phyloP scores from a whole-genome alignment of 2,888 invertebrate genomes.

The Napeogenes sylphis region DNA sequence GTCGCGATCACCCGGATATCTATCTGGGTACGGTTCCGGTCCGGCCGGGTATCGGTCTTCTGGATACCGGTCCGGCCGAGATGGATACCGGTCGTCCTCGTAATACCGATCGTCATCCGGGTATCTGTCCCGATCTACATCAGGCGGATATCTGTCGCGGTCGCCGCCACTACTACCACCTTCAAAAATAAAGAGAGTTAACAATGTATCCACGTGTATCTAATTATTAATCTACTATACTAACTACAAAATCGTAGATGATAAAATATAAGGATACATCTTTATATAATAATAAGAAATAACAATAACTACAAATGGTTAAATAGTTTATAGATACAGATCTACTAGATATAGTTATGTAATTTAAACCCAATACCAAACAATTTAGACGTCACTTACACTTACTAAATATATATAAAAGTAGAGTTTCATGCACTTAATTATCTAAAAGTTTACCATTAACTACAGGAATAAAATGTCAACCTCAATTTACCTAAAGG shows the following conservation, averaged over 20 bases:
- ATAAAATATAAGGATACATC: too few relatives aligned
- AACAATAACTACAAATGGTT: neutral
- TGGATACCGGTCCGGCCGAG: conserved; percentile 72
- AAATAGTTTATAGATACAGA: too few relatives aligned
- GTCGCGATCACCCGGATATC: conserved; percentile 54
- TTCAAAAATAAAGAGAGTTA: conserved; percentile 40
- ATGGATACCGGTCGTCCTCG: conserved; percentile 67
- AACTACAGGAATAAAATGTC: neutral
- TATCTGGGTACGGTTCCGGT: conserved; percentile 62
- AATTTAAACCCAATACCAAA: too few relatives aligned
- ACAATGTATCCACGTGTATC: conserved; percentile 18
- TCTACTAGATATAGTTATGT: too few relatives aligned
- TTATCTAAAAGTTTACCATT: neutral
- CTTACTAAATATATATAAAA: neutral
- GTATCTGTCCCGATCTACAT: conserved; percentile 58
- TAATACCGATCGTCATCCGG: conserved; percentile 75
- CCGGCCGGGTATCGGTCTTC: conserved; percentile 65
- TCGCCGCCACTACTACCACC: conserved; percentile 66
- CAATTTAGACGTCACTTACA: too few relatives aligned
- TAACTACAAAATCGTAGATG: conserved; percentile 10
- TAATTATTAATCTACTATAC: conserved; percentile 6
- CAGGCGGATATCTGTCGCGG: conserved; percentile 64
- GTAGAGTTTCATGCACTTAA: neutral
- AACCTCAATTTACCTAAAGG: neutral
- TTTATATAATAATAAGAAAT: neutral